These are phyloP conservation scores for Pterostichus niger DNA, from an alignment of 2,888 invertebrate genomes.

Conservation along the genomic window DNA sequence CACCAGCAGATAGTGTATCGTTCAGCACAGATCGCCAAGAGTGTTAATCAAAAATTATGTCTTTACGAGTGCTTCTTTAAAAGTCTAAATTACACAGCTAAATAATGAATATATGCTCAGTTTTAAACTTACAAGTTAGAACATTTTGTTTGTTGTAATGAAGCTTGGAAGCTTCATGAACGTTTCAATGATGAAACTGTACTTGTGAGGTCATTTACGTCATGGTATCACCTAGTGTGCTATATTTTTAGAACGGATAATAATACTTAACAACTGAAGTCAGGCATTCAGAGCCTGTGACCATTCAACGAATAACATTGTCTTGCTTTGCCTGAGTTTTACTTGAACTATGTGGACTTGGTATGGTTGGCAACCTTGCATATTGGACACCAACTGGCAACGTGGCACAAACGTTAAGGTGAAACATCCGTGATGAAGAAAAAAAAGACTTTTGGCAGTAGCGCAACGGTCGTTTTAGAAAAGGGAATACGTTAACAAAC, in stretches of 20 bases:
- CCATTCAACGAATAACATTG: conserved; percentile 58
- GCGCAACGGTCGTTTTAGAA: too few relatives aligned
- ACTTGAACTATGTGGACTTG: not conserved
- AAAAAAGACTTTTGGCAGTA: too few relatives aligned
- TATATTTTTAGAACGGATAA: conserved; percentile 76
- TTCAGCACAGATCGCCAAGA: too few relatives aligned
- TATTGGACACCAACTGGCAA: not conserved
- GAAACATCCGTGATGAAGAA: too few relatives aligned
- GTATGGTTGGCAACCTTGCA: conserved; percentile 16
- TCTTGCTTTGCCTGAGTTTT: conserved; percentile 24
- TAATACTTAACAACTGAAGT: conserved; percentile 71
- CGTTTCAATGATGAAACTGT: conserved; percentile 24
- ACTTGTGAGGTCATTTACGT: conserved; percentile 64
- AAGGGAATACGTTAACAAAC: too few relatives aligned
- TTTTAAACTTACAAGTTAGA: not conserved
- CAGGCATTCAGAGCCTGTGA: conserved; percentile 63
- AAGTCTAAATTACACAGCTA: too few relatives aligned
- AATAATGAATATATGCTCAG: too few relatives aligned
- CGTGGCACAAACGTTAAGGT: not conserved
- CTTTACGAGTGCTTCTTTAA: too few relatives aligned
- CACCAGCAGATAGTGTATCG: too few relatives aligned
- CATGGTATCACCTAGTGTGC: conserved; percentile 68
- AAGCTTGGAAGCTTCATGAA: not conserved
- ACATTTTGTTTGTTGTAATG: conserved; percentile 40
- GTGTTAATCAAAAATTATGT: too few relatives aligned